These are phyloP conservation scores for Drosophila triauraria DNA, from an alignment of 1,140 invertebrate genomes.

Conservation along the genomic window DNA sequence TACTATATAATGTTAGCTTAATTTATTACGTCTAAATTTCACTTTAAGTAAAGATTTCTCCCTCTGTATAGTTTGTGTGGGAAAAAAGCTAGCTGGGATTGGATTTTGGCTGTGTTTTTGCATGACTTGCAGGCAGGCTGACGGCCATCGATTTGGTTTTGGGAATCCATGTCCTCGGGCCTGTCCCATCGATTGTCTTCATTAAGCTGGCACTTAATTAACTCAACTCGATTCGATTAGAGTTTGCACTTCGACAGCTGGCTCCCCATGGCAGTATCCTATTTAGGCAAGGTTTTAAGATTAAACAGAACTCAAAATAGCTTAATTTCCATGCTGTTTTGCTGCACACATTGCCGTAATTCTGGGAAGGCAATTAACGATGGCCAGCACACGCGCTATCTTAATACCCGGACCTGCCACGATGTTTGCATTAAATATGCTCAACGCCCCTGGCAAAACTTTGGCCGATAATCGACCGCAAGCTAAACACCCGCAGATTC, in stretches of 20 bases:
- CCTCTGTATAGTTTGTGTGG: neutral
- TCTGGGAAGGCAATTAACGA: slow-evolving; percentile 20
- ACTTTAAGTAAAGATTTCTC: neutral
- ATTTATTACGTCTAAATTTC: too few species aligned
- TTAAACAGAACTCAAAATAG: neutral
- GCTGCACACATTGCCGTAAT: neutral
- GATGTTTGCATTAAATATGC: slow-evolving; percentile 46
- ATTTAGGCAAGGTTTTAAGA: neutral
- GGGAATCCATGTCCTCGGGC: slow-evolving; percentile 7
- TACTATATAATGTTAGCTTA: too few species aligned
- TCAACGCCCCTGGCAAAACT: slow-evolving; percentile 32
- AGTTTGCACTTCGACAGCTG: slow-evolving; percentile 16
- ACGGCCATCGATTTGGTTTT: slow-evolving; percentile 18
- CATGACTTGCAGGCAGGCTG: slow-evolving; percentile 14
- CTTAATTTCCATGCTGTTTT: neutral
- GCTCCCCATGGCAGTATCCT: neutral
- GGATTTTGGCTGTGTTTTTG: slow-evolving; percentile 37
- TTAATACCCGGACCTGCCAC: slow-evolving; percentile 15
- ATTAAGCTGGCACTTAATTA: slow-evolving; percentile 74
- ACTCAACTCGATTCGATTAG: slow-evolving; percentile 23
- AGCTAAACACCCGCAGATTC: slow-evolving; percentile 45
- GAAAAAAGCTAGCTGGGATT: slow-evolving; percentile 10
- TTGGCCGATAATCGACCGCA: slow-evolving; percentile 38
- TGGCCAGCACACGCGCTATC: slow-evolving; percentile 1
- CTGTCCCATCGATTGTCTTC: slow-evolving; percentile 40